Percentiles rank a stretch among this genome's conserved stretches.
phyloP scores from a whole-genome alignment of 2,888 invertebrate genomes.

The Nasonovia ribisnigri region DNA sequence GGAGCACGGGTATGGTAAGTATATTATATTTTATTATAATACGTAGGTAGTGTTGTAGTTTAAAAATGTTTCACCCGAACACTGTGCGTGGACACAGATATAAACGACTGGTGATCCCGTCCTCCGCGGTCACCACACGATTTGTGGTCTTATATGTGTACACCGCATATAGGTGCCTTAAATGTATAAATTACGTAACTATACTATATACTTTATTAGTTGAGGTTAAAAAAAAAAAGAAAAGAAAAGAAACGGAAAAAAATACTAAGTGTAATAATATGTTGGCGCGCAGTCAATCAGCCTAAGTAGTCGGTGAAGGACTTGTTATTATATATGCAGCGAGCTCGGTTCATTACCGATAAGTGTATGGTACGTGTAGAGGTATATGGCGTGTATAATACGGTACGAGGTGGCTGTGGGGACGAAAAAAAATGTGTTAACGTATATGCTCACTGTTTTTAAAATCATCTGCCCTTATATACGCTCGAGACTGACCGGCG shows the following conservation, averaged over 20 bases:
- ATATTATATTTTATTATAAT: neutral
- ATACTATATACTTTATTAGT: neutral
- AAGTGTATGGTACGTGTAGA: conserved; percentile 34
- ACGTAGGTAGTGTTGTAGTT: neutral
- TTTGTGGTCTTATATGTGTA: neutral
- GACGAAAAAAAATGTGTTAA: conserved; percentile 48
- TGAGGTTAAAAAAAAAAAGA: neutral
- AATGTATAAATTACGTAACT: neutral
- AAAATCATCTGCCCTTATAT: conserved; percentile 33
- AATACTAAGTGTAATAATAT: conserved; percentile 39
- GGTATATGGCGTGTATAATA: neutral
- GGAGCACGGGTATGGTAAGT: conserved; percentile 90
- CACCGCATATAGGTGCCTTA: neutral
- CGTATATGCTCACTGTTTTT: conserved; percentile 56
- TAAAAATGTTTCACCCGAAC: neutral
- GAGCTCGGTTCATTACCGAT: conserved; percentile 57
- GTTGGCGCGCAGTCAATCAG: conserved; percentile 54
- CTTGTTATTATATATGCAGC: conserved; percentile 56
- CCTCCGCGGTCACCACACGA: neutral
- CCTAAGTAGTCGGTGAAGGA: conserved; percentile 45
- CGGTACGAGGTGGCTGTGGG: neutral
- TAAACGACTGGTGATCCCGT: neutral
- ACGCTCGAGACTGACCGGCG: neutral
- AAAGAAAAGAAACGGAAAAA: conserved; percentile 17
- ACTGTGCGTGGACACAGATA: neutral